A percentile compares a stretch with the other conserved stretches of the same genome.
phyloP scores from a whole-genome alignment of 2,797 vertebrate species.

The Gymnoscopelus microlampas region DNA sequence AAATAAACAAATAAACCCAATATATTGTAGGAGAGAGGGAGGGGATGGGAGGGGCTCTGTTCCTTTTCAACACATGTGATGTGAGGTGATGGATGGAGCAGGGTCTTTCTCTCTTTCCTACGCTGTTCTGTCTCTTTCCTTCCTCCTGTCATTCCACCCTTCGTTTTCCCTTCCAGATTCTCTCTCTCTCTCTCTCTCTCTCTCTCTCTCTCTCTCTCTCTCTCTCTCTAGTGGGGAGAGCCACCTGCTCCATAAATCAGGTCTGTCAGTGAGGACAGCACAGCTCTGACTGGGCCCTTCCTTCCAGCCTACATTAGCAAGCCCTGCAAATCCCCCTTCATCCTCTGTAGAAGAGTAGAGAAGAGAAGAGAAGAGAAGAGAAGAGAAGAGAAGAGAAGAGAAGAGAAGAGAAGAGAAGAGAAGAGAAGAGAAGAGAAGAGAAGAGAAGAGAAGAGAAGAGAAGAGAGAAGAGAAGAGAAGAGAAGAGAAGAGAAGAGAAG shows the following conservation, averaged over 20 bases:
- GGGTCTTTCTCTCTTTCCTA: neutral
- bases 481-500: neutral
- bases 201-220: constrained; percentile 42
- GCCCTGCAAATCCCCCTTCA: constrained; percentile 56
- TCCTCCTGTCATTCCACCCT: neutral
- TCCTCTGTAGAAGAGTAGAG: constrained; percentile 15
- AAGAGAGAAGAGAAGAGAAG: constrained; percentile 1
- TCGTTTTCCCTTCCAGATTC: neutral
- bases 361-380: neutral
- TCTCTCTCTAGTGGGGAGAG: constrained; percentile 63
- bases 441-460: neutral
- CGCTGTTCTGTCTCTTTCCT: neutral
- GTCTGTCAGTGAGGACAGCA: constrained; percentile 58
- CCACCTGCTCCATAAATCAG: constrained; percentile 83
- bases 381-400: neutral
- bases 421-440: neutral
- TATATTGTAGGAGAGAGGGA: neutral
- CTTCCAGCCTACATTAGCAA: constrained; percentile 63
- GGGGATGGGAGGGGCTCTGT: neutral
- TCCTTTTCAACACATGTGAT: neutral
- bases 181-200: constrained; percentile 38
- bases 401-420: neutral
- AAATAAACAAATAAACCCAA: constrained; percentile 43
- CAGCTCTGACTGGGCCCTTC: constrained; percentile 63
- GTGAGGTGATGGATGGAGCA: neutral